phyloP scores from a whole-genome alignment of 1,140 invertebrate genomes.

The Venustaconcha ellipsiformis region DNA sequence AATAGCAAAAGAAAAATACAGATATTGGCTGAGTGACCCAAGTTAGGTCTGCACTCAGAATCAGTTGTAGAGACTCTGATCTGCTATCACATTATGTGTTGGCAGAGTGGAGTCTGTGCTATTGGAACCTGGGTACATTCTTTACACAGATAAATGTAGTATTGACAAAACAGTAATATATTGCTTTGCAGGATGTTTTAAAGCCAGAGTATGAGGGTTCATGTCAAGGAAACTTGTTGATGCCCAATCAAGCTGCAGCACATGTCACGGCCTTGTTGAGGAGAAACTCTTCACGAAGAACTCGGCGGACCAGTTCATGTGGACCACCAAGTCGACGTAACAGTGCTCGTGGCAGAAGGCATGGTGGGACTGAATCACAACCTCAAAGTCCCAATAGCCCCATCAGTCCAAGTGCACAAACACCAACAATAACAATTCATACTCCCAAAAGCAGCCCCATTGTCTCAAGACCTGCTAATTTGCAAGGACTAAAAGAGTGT shows the following conservation, averaged over 20 bases:
- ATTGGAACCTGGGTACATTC: no score
- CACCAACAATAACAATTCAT: slow-evolving; percentile 41
- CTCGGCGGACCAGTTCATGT: slow-evolving; percentile 10
- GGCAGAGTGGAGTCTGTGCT: no score
- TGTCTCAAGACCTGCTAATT: slow-evolving; percentile 16
- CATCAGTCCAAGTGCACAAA: slow-evolving; percentile 13
- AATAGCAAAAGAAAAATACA: no score
- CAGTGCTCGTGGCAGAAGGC: slow-evolving; percentile 7
- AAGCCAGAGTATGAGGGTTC: slow-evolving; percentile 18
- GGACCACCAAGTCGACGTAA: slow-evolving; percentile 24
- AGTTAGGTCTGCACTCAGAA: no score
- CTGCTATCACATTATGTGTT: no score
- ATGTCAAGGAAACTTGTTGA: slow-evolving; percentile 6
- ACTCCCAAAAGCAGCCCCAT: slow-evolving; percentile 43
- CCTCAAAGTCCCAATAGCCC: slow-evolving; percentile 42
- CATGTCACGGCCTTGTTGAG: slow-evolving; percentile 22
- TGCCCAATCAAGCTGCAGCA: slow-evolving; percentile 23
- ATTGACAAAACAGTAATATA: no score
- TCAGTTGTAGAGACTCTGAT: no score
- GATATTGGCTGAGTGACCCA: no score
- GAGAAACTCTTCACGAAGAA: slow-evolving; percentile 23
- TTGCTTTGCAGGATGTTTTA: slow-evolving; percentile 1
- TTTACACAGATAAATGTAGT: no score
- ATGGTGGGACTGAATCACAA: background rate
- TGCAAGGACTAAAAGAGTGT: slow-evolving; percentile 32